Conservation (phyloP, 2,113 vertebrate species). For the Anas platyrhynchos region DNA sequence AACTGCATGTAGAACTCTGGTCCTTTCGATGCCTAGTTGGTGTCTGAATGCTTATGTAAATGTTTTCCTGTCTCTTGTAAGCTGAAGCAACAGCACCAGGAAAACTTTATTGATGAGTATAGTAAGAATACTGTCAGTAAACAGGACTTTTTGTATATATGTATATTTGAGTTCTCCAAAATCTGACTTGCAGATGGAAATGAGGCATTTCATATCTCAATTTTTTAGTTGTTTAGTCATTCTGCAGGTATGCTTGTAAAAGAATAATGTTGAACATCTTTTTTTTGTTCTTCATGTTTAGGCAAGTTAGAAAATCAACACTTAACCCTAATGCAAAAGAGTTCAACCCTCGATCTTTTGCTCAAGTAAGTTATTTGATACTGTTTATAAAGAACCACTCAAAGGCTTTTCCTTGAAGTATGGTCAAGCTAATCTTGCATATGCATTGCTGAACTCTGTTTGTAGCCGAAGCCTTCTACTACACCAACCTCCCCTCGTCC, state of each 20-base stretch:
- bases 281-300: constrained; percentile 67
- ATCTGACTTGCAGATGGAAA: neutral
- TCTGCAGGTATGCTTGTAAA: neutral
- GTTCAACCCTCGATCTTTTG: constrained; percentile 94
- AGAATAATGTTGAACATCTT: neutral
- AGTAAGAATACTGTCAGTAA: neutral
- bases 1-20: neutral
- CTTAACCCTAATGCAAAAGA: constrained; percentile 98
- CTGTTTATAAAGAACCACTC: neutral
- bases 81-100: neutral
- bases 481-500: constrained; percentile 95
- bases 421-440: neutral
- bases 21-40: neutral
- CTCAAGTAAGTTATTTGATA: constrained; percentile 83
- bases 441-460: neutral
- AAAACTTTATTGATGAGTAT: neutral
- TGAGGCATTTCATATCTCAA: neutral
- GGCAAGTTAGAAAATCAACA: constrained; percentile 98
- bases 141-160: neutral
- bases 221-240: neutral
- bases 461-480: constrained; percentile 95
- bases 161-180: neutral
- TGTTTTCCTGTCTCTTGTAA: neutral
- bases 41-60: neutral
- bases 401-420: neutral